Evolutionary conservation across 1,140 invertebrate species (phyloP).

Genomic region (Penaeus chinensis): DNA sequence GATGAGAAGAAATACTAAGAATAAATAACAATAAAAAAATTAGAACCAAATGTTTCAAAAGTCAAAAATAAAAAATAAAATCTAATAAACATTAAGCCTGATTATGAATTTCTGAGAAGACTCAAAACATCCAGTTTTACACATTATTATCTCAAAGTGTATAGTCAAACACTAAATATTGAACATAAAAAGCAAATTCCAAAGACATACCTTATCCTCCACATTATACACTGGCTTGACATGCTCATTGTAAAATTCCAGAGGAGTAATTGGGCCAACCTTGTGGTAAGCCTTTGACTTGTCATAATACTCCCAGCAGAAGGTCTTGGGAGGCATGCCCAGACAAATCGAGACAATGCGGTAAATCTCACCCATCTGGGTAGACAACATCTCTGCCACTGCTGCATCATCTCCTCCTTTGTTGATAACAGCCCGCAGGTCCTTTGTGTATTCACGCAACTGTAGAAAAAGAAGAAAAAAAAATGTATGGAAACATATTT

Average conservation of each 20-base stretch:
- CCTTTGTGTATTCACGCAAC: conserved; percentile 84
- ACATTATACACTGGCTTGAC: conserved; percentile 85
- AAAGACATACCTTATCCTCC: conserved; percentile 79
- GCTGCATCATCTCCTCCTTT: conserved; percentile 57
- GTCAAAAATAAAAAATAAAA: too few relatives aligned
- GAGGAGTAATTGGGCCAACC: conserved; percentile 81
- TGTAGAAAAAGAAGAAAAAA: conserved; percentile 66
- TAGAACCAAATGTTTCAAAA: too few relatives aligned
- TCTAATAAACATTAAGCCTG: too few relatives aligned
- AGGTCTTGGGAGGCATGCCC: conserved; percentile 83
- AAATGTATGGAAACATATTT: background rate
- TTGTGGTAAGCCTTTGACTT: conserved; percentile 83
- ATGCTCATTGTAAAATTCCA: conserved; percentile 84
- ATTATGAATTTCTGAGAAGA: too few relatives aligned
- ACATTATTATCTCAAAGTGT: too few relatives aligned
- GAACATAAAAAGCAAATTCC: conserved; percentile 21
- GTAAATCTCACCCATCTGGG: conserved; percentile 77
- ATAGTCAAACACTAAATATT: conserved; percentile 74
- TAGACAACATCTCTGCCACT: conserved; percentile 27
- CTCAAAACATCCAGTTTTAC: too few relatives aligned
- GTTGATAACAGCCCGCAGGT: conserved; percentile 75
- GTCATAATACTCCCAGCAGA: conserved; percentile 90
- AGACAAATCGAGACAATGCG: conserved; percentile 84
- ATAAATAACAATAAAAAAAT: too few relatives aligned
- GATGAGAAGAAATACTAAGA: too few relatives aligned